Evolutionary conservation across 35 echinoderm and acorn worm genomes (phyloP), one percentile per base, ranked within the genome.

Genomic region (Lytechinus variegatus): DNA sequence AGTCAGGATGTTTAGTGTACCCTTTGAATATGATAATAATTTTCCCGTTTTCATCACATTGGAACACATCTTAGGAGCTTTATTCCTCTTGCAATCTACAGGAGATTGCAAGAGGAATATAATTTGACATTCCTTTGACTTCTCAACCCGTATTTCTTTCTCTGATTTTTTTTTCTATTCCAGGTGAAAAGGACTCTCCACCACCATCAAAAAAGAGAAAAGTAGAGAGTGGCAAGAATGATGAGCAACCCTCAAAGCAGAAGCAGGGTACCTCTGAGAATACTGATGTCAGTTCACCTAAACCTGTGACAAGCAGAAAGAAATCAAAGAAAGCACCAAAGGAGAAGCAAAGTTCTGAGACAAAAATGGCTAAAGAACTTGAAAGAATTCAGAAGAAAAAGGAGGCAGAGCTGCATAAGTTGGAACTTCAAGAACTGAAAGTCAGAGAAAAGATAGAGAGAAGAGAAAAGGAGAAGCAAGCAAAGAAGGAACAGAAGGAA

Each of bases 391-490:
- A 92, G 87, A 94, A 96, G 92, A 87, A 94, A 86, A 61, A 24
- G 87, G 27, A 92, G 89, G 61, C 87, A 92, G 94, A 86, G 79
- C 33, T 95, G 79, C 95, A 33, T 16, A 95, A 95, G 61, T 54
- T 86, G 79, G 66, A 92, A 33, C 27, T 92, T 53, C 24, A 72
- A 86, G 89, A 95, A 95, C 14, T 79, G 16, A 28, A 90, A 54
- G 66, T 52, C 55, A 61, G 95, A 33, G 54, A 66, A 86, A 87
- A 33, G 86, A 52, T 88, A 19, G 86, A 54, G 55, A 54, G 33
- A 28, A 55, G 24, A 55, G 52, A 52, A 92, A 54, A 91, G 24
- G 72, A 71, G 12, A 56, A 92, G 89, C 61, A 91, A 56, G 89
- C 91, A 55, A 61, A 55, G 52, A 91, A 71, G n/a, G 61, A 44